Percentiles rank a stretch among this genome's conserved stretches.
Conservation (phyloP, 1,140 invertebrate genomes). For the Lordiphosa stackelbergi region DNA sequence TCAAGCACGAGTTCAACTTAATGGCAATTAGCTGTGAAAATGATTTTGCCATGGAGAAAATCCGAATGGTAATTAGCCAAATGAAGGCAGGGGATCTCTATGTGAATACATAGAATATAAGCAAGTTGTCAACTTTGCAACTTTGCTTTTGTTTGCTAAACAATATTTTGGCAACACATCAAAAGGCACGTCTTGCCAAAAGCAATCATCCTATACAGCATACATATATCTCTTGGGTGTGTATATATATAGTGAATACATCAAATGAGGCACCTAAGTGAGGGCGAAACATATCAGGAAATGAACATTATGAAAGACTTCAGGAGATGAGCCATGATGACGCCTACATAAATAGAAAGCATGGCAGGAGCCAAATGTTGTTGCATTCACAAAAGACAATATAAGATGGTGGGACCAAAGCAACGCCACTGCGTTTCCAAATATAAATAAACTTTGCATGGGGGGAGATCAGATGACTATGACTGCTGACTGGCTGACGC, state of each 20-base stretch:
- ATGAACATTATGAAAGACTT: constrained; percentile 34
- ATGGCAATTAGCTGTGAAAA: constrained; percentile 43
- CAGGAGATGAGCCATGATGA: constrained; percentile 61
- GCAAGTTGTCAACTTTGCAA: constrained; percentile 45
- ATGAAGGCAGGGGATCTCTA: background rate
- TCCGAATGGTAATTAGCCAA: constrained; percentile 12
- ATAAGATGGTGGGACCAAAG: constrained; percentile 16
- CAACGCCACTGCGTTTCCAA: constrained; percentile 50
- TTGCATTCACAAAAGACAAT: background rate
- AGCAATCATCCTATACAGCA: constrained; percentile 42
- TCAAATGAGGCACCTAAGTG: constrained; percentile 27
- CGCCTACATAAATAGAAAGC: constrained; percentile 17
- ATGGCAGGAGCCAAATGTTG: background rate
- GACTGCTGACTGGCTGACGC: constrained; percentile 22
- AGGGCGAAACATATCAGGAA: constrained; percentile 36
- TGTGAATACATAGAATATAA: constrained; percentile 29
- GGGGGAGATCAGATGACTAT: constrained; percentile 70
- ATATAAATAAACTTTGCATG: constrained; percentile 74
- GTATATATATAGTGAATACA: constrained; percentile 6
- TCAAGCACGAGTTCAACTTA: constrained; percentile 44
- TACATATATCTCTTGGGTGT: constrained; percentile 7
- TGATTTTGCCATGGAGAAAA: constrained; percentile 11
- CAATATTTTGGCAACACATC: constrained; percentile 70
- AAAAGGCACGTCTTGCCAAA: constrained; percentile 67
- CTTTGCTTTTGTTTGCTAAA: constrained; percentile 65